phyloP scores from a whole-genome alignment of 2,113 vertebrate genomes.

The Acanthisitta chloris region DNA sequence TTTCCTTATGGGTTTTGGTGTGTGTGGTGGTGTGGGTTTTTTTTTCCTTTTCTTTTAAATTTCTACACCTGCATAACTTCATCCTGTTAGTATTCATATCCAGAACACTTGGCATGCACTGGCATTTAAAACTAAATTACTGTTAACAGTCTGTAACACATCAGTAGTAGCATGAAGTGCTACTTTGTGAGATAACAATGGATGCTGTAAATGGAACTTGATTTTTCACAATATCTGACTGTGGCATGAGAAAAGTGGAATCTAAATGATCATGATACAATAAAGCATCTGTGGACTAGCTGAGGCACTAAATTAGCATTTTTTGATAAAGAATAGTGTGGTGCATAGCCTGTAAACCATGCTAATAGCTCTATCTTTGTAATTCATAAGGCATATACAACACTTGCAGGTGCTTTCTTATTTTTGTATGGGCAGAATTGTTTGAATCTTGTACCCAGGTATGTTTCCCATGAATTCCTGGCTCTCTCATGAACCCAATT shows the following conservation, averaged over 20 bases:
- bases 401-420: conserved; percentile 7
- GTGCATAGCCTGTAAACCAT: not conserved
- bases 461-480: not conserved
- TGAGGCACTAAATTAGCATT: conserved; percentile 30
- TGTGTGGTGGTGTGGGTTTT: not conserved
- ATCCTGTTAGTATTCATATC: conserved; percentile 52
- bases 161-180: conserved; percentile 52
- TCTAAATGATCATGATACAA: conserved; percentile 53
- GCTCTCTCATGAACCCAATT: not conserved
- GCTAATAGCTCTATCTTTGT: not conserved
- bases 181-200: conserved; percentile 64
- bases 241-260: conserved; percentile 50
- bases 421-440: not conserved
- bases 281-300: conserved; percentile 38
- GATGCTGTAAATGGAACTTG: conserved; percentile 63
- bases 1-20: not conserved
- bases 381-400: not conserved
- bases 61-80: conserved; percentile 49
- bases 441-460: not conserved
- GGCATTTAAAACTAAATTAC: conserved; percentile 64
- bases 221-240: conserved; percentile 61
- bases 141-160: conserved; percentile 59
- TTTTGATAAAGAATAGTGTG: conserved; percentile 23
- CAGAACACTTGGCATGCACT: conserved; percentile 39
- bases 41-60: not conserved